Evolutionary conservation across 2,797 vertebrate species (phyloP), one percentile per base, ranked within the genome.

Genomic region (Notolepis coatsorum): DNA sequence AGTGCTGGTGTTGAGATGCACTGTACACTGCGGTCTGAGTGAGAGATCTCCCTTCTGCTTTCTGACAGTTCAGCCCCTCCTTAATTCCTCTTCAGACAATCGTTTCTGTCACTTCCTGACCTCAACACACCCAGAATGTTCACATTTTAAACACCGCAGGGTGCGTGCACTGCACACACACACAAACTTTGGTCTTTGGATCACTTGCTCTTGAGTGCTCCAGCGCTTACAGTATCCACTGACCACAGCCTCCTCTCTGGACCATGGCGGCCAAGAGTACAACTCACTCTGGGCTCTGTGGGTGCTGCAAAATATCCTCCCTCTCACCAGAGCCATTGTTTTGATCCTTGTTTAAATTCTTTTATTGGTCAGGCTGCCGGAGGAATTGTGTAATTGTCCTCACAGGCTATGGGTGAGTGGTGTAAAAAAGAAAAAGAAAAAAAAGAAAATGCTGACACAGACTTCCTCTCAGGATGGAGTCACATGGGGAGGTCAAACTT

Each of bases 381-480:
- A 46, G 50, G 61, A 61, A 66, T 87, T 89, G 79, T 64, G 84
- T 24, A 86, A 83, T 49, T 68, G 67, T 73, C 37, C 66, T 61
- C 43, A 28, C 73, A 62, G 49, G 71, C 65, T 56, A n/a, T 64
- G 74, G 75, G 77, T 73, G 45, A 45, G 70, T 4, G 5, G 30
- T 0, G 23, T 30, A 70, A 88, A n/a, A n/a, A n/a, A n/a, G n/a
- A n/a, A 53, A 31, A 28, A 8, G n/a, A 41, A 21, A 21, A 0
- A 51, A 61, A 79, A 75, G n/a, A n/a, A n/a, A 90, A 48, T 74
- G 91, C 89, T 92, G 91, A 91, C 87, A 73, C 1, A 48, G 72
- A 78, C 75, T 91, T 93, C 88, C 89, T 88, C 71, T 87, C 85
- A 82, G 88, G 79, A 79, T 54, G 60, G 21, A 65, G 87, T 91